phyloP scores from a whole-genome alignment of 2,888 invertebrate genomes.

The Saturnia japonica region DNA sequence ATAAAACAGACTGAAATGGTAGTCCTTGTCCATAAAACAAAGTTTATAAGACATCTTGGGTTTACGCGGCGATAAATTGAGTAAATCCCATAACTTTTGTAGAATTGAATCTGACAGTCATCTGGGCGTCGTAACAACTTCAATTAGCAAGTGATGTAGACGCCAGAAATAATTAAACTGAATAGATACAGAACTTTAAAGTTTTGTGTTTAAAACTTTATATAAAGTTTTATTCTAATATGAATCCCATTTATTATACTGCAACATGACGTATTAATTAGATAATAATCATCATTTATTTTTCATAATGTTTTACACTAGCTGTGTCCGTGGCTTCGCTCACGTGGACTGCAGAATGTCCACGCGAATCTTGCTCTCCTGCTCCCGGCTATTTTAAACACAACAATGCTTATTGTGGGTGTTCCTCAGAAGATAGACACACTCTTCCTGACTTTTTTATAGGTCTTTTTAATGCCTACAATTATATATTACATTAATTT shows the following conservation, averaged over 20 bases:
- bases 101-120: slow-evolving; percentile 42
- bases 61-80: slow-evolving; percentile 41
- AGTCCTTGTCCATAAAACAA: slow-evolving; percentile 24
- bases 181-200: slow-evolving; percentile 10
- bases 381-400: too few species aligned
- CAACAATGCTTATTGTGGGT: too few species aligned
- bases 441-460: too few species aligned
- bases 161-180: slow-evolving; percentile 30
- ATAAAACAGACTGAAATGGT: background rate
- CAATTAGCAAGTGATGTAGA: slow-evolving; percentile 35
- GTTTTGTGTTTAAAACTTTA: background rate
- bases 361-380: too few species aligned
- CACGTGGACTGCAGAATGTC: too few species aligned
- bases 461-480: too few species aligned
- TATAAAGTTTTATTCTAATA: background rate
- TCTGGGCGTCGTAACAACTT: slow-evolving; percentile 40
- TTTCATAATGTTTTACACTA: too few species aligned
- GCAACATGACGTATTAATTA: too few species aligned
- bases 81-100: slow-evolving; percentile 48
- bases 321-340: too few species aligned
- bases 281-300: too few species aligned
- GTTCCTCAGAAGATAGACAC: too few species aligned
- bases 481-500: too few species aligned
- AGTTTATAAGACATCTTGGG: slow-evolving; percentile 20
- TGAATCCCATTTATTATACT: background rate